Percentiles rank a stretch among this genome's conserved stretches.
These are phyloP conservation scores for Empidonax alnorum DNA, from an alignment of 2,113 vertebrate species.

Conservation along the genomic window DNA sequence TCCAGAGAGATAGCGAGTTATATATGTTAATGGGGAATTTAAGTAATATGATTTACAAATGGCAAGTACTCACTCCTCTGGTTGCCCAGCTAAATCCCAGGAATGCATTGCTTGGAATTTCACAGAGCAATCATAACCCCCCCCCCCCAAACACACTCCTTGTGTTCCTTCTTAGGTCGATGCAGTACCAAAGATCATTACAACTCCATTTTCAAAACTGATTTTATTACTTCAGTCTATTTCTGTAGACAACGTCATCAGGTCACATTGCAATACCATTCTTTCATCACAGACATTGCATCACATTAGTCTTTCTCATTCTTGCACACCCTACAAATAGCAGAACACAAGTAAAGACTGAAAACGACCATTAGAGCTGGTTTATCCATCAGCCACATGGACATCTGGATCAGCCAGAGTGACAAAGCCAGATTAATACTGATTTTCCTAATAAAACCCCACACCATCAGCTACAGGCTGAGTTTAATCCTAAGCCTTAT, in stretches of 20 bases:
- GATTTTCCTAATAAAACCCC: not conserved
- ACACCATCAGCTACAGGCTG: not conserved
- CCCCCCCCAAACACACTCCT: not conserved
- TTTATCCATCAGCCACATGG: not conserved
- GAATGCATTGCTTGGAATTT: slow-evolving; percentile 19
- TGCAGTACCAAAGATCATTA: not conserved
- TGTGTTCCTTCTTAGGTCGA: not conserved
- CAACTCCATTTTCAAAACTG: not conserved
- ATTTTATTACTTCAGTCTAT: not conserved
- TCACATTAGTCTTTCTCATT: not conserved
- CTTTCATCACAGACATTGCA: not conserved
- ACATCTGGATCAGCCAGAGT: not conserved
- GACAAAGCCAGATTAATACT: not conserved
- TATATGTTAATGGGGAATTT: not conserved
- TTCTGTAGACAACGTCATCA: not conserved
- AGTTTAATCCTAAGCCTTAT: not conserved
- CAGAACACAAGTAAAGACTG: not conserved
- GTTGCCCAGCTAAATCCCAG: slow-evolving; percentile 32
- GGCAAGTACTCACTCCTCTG: not conserved
- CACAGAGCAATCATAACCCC: not conserved
- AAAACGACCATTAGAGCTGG: not conserved
- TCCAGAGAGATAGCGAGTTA: not conserved
- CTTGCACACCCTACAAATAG: not conserved
- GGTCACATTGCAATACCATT: not conserved
- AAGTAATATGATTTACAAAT: not conserved